phyloP scores from a whole-genome alignment of 2,888 invertebrate species.

The Encarsia formosa region DNA sequence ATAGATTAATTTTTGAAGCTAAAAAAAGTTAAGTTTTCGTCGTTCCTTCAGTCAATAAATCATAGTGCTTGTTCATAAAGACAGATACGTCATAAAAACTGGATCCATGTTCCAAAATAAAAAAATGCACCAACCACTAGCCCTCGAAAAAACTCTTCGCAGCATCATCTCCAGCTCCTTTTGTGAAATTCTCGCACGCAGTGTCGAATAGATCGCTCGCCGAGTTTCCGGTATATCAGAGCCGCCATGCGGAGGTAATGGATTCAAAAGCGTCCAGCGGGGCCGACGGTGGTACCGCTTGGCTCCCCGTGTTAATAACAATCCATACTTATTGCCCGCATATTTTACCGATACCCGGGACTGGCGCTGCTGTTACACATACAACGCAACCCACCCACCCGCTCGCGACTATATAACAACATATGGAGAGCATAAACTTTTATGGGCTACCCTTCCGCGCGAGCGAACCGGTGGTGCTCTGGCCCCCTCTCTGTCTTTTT shows the following conservation, averaged over 20 bases:
- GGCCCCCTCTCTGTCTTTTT: slow-evolving; percentile 31
- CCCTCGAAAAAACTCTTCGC: too few species aligned
- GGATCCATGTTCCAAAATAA: too few species aligned
- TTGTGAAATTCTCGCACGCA: background rate
- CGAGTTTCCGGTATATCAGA: slow-evolving; percentile 49
- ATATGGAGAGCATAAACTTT: slow-evolving; percentile 53
- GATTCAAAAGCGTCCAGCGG: slow-evolving; percentile 48
- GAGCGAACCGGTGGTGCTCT: slow-evolving; percentile 29
- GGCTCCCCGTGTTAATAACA: slow-evolving; percentile 53
- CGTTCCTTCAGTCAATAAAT: too few species aligned
- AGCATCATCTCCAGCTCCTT: background rate
- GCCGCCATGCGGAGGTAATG: slow-evolving; percentile 53
- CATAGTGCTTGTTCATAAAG: too few species aligned
- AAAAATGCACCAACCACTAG: too few species aligned
- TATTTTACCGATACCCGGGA: slow-evolving; percentile 52
- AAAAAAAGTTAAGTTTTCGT: too few species aligned
- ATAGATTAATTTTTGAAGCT: too few species aligned
- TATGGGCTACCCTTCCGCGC: slow-evolving; percentile 49
- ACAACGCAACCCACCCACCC: slow-evolving; percentile 23
- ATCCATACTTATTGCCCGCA: slow-evolving; percentile 53
- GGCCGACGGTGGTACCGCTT: slow-evolving; percentile 31
- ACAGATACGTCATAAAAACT: too few species aligned
- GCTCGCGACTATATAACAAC: slow-evolving; percentile 50
- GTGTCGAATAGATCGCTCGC: slow-evolving; percentile 47
- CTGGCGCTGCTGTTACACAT: slow-evolving; percentile 31